These are phyloP conservation scores for Anoplolepis gracilipes DNA, from an alignment of 1,140 invertebrate species.

Conservation along the genomic window DNA sequence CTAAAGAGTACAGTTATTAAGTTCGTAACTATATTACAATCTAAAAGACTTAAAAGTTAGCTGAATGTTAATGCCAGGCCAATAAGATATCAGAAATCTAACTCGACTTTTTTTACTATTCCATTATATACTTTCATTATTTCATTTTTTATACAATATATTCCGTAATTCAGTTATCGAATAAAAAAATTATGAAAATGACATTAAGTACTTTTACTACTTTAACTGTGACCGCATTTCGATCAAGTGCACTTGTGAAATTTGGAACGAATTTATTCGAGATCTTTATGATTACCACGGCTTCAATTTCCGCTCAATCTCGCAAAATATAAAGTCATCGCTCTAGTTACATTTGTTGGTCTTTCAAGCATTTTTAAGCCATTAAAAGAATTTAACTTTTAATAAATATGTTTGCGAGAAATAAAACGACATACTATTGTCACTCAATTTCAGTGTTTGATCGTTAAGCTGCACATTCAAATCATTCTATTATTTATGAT, in stretches of 20 bases:
- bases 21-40: slow-evolving; percentile 32
- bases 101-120: neutral
- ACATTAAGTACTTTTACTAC: slow-evolving; percentile 32
- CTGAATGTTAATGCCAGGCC: neutral
- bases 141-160: neutral
- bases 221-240: slow-evolving; percentile 5
- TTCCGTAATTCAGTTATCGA: slow-evolving; percentile 1
- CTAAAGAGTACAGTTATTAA: slow-evolving; percentile 41
- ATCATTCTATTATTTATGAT: slow-evolving; percentile 19
- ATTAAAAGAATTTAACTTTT: slow-evolving; percentile 43
- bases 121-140: slow-evolving; percentile 20
- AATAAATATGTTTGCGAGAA: neutral
- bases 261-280: slow-evolving; percentile 44
- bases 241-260: slow-evolving; percentile 20
- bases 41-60: slow-evolving; percentile 35
- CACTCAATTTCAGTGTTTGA: neutral
- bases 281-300: slow-evolving; percentile 40
- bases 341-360: neutral
- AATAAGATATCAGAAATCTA: slow-evolving; percentile 34
- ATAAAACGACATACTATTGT: neutral
- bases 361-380: neutral
- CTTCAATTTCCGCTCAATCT: slow-evolving; percentile 49
- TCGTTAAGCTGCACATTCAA: neutral
- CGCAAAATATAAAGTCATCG: slow-evolving; percentile 17
- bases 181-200: slow-evolving; percentile 7